These are phyloP conservation scores for Enchytraeus crypticus DNA, from an alignment of 2,888 invertebrate genomes.

Conservation along the genomic window DNA sequence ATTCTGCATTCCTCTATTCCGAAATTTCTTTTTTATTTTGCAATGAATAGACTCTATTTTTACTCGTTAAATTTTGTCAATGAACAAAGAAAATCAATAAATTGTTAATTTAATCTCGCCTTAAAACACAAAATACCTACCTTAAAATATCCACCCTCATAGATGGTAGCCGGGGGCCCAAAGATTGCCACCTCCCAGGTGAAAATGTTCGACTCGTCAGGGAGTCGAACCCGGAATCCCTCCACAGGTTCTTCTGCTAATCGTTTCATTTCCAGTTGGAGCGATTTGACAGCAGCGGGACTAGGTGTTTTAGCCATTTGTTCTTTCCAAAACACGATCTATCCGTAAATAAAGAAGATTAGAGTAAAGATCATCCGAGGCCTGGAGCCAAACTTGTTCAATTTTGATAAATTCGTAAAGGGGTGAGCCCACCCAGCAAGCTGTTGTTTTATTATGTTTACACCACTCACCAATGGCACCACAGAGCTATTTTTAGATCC, in stretches of 20 bases:
- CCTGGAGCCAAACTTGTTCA: too few relatives aligned
- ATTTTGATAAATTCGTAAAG: too few relatives aligned
- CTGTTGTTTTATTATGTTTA: too few relatives aligned
- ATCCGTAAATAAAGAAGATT: background rate
- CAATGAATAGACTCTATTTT: too few relatives aligned
- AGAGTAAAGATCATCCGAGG: too few relatives aligned
- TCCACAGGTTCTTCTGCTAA: constrained; percentile 94
- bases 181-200: constrained; percentile 99
- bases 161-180: constrained; percentile 95
- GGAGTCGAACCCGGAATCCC: constrained; percentile 89
- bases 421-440: too few relatives aligned
- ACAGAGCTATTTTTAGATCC: too few relatives aligned
- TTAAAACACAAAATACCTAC: constrained; percentile 50
- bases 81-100: background rate
- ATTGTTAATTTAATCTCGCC: background rate
- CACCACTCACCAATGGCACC: too few relatives aligned
- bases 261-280: constrained; percentile 76
- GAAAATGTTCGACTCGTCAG: constrained; percentile 90
- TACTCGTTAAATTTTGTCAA: too few relatives aligned
- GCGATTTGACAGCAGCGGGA: constrained; percentile 57
- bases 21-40: too few relatives aligned
- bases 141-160: constrained; percentile 99
- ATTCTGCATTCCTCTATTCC: too few relatives aligned
- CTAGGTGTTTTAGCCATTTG: constrained; percentile 9
- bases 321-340: too few relatives aligned